Conservation (phyloP, 2,797 vertebrate genomes). For the Choloepus didactylus region DNA sequence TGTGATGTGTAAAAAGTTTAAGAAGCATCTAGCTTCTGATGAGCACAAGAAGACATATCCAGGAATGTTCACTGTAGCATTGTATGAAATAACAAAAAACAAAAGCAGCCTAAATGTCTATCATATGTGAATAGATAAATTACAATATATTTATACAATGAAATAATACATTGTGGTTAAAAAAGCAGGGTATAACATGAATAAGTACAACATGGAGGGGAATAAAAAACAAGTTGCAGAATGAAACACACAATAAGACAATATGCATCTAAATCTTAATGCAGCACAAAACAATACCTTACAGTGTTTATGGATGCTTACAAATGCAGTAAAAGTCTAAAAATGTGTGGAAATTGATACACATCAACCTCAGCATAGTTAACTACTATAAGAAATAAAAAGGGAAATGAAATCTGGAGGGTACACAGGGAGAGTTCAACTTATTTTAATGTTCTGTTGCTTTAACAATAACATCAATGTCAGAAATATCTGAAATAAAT, state of each 20-base stretch:
- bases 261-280: neutral
- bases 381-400: neutral
- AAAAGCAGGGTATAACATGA: neutral
- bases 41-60: neutral
- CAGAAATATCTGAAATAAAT: neutral
- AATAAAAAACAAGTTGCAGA: neutral
- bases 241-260: neutral
- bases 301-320: neutral
- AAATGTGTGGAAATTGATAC: neutral
- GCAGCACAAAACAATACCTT: neutral
- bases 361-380: neutral
- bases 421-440: neutral
- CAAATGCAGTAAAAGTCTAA: neutral
- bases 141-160: neutral
- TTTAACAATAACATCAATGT: slow-evolving; percentile 13
- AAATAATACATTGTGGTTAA: neutral
- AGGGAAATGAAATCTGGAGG: neutral
- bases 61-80: neutral
- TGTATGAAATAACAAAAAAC: neutral
- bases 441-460: neutral
- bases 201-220: neutral
- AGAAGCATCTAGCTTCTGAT: neutral
- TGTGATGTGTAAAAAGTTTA: too few species aligned
- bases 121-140: neutral
- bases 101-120: neutral